Evolutionary conservation across 1,140 invertebrate genomes (phyloP).

Genomic region (Polypedilum vanderplanki): DNA sequence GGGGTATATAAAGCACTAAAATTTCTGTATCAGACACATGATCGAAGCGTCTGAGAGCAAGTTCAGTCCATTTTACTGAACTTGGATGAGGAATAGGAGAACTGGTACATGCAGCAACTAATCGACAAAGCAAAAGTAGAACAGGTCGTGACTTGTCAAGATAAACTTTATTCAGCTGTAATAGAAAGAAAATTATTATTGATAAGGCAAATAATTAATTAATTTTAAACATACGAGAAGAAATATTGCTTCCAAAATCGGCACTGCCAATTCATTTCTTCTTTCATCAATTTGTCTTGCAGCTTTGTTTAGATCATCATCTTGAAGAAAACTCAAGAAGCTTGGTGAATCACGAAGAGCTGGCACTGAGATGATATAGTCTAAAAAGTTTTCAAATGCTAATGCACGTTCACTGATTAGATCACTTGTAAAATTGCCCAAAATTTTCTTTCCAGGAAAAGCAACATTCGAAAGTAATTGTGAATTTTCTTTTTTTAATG

Average conservation of each 20-base stretch:
- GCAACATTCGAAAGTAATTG: conserved; percentile 49
- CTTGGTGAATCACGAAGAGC: conserved; percentile 53
- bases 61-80: conserved; percentile 59
- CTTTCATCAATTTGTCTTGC: conserved; percentile 52
- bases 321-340: conserved; percentile 61
- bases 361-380: conserved; percentile 51
- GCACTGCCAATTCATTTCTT: conserved; percentile 56
- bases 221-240: conserved; percentile 60
- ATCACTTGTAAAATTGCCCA: conserved; percentile 68
- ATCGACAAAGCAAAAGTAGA: conserved; percentile 60
- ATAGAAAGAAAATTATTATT: neutral
- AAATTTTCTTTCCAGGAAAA: conserved; percentile 67
- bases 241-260: conserved; percentile 61
- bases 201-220: neutral
- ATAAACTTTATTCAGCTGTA: conserved; percentile 44
- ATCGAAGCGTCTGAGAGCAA: conserved; percentile 59
- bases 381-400: conserved; percentile 63
- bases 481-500: conserved; percentile 55
- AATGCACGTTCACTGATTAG: conserved; percentile 61
- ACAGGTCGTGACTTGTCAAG: conserved; percentile 61
- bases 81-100: conserved; percentile 50
- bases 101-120: conserved; percentile 51
- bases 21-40: conserved; percentile 59
- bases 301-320: conserved; percentile 55
- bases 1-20: conserved; percentile 58